Conservation (phyloP, 2,113 vertebrate genomes). For the Arvicanthis niloticus region DNA sequence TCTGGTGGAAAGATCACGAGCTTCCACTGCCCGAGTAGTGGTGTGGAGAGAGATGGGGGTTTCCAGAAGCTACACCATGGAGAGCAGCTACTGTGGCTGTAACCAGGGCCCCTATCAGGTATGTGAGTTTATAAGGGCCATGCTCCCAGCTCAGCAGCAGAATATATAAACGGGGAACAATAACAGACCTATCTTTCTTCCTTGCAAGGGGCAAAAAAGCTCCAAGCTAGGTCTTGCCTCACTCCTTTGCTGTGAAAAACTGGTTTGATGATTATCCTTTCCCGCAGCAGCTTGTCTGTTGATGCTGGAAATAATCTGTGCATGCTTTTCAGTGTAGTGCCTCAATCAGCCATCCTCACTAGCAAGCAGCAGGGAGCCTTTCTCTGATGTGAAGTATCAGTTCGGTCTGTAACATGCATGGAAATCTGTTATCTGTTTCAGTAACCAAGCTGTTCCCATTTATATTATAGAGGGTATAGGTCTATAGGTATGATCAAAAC, state of each 20-base stretch:
- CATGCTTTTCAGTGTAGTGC: not conserved
- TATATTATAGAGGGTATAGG: not conserved
- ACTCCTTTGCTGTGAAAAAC: not conserved
- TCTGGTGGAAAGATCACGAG: conserved; percentile 94
- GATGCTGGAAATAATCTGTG: not conserved
- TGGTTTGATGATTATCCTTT: not conserved
- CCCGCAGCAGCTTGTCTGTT: not conserved
- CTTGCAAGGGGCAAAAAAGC: not conserved
- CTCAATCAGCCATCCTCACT: not conserved
- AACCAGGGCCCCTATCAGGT: conserved; percentile 96
- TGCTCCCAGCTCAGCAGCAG: not conserved
- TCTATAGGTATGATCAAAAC: rapidly evolving
- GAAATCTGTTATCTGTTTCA: not conserved
- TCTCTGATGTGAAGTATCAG: not conserved
- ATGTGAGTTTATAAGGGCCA: not conserved
- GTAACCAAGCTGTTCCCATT: not conserved
- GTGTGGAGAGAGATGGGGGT: conserved; percentile 96
- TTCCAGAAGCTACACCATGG: conserved; percentile 96
- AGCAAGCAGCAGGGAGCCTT: not conserved
- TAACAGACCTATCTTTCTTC: not conserved
- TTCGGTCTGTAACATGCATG: not conserved
- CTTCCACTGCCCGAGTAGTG: conserved; percentile 93
- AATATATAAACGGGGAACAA: not conserved
- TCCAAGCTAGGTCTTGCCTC: not conserved
- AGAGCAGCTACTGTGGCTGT: conserved; percentile 95